Base-by-base conservation (phyloP, 1,140 invertebrate species). In the Drosophila obscura region DNA sequence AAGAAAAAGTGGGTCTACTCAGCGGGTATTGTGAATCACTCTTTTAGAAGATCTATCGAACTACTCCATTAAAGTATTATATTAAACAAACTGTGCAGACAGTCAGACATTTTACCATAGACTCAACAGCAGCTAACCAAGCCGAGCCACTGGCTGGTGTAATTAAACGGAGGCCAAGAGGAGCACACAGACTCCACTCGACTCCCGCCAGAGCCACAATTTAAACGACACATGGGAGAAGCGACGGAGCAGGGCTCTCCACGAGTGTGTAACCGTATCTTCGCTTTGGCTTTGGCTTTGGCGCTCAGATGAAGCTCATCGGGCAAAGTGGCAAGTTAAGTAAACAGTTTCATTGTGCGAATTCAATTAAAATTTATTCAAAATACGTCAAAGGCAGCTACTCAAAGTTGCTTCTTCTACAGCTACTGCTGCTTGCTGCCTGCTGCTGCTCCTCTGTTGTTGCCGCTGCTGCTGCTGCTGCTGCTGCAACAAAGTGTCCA, bases 291-390 rank as follows among this genome's bases (percentile, higher is more conserved):
- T 39, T 35, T 48, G 22, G 16, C 44, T 50, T 76, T 67, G 73
- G 56, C 73, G 73, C 72, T 60, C 51, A 64, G 61, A 65, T 87
- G 74, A 73, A 87, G 83, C 83, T 83, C 84, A 88, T 88, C 83
- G 80, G 52, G 84, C 76, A 88, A 90, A 90, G 88, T 90, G 83
- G 88, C 88, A 90, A 81, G 88, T 90, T 90, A 90, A 90, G 82
- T 84, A 90, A 90, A 90, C 82, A 90, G 88, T 90, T 90, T 90
- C 88, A 90, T 90, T 90, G 88, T 90, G 83, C 73, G 88, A 90
- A 90, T 90, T 90, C 88, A 90, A 90, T 90, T 90, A 90, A 90
- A 90, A 90, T 90, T 90, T 90, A 90, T 90, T 90, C 87, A 90
- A 90, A 90, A 90, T 69, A 69, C 87, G 87, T 90, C 87, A 90